A percentile compares a stretch with the other conserved stretches of the same genome.
Evolutionary conservation across 2,797 vertebrate genomes (phyloP).

Genomic region (Pagetopsis macropterus): DNA sequence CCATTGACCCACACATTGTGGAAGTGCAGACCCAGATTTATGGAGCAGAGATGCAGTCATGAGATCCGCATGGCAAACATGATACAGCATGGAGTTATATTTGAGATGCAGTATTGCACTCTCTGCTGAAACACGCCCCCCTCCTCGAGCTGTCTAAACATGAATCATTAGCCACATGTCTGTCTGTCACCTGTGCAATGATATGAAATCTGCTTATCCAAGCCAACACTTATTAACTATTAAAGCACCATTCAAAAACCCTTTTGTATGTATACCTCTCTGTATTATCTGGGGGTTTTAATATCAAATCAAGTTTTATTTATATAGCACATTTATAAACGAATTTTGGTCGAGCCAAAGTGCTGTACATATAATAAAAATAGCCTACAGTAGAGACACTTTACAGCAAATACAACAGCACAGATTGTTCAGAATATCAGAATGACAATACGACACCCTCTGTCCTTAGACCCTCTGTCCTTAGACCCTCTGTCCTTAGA

Average conservation of each 20-base stretch:
- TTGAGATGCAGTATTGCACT: constrained; percentile 43
- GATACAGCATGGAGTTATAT: constrained; percentile 47
- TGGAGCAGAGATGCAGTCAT: constrained; percentile 10
- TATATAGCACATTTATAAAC: too few relatives aligned
- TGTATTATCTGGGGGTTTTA: background rate
- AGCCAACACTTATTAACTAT: background rate
- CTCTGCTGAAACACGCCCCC: constrained; percentile 39
- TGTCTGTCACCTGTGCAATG: background rate
- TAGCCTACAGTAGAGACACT: too few relatives aligned
- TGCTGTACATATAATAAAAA: too few relatives aligned
- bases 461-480: too few relatives aligned
- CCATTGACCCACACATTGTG: constrained; percentile 38
- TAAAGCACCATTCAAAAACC: background rate
- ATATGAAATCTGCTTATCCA: background rate
- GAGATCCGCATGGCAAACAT: constrained; percentile 36
- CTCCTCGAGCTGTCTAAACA: constrained; percentile 4
- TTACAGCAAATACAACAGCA: too few relatives aligned
- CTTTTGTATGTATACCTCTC: background rate
- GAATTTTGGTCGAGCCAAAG: too few relatives aligned
- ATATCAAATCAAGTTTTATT: too few relatives aligned
- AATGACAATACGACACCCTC: too few relatives aligned
- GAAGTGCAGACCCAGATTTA: constrained; percentile 21
- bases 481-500: too few relatives aligned
- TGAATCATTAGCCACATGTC: background rate
- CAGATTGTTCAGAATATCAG: too few relatives aligned